A percentile compares a stretch with the other conserved stretches of the same genome.
These are phyloP conservation scores for Neosilurus mollespiculum DNA, from an alignment of 2,797 vertebrate species.

Conservation along the genomic window DNA sequence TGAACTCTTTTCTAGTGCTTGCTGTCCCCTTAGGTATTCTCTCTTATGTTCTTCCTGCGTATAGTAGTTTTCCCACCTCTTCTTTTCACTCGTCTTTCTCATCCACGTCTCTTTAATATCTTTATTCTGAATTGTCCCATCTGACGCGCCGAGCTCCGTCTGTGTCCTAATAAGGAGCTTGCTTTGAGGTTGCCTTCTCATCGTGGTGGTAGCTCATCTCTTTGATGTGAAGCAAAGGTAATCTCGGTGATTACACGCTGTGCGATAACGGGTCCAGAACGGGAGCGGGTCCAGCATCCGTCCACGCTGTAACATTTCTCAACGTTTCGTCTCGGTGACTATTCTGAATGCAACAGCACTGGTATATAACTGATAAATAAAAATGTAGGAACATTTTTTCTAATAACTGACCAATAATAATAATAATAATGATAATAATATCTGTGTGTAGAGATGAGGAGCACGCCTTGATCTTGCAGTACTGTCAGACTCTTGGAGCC, in stretches of 20 bases:
- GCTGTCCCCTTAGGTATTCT: not conserved
- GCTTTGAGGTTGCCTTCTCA: conserved; percentile 14
- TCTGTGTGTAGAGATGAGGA: conserved; percentile 85
- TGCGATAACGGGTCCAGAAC: conserved; percentile 15
- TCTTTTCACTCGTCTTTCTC: conserved; percentile 6
- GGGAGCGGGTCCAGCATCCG: not conserved
- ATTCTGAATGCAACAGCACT: too few species aligned
- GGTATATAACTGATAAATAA: too few species aligned
- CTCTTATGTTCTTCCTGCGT: conserved; percentile 20
- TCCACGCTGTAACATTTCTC: not conserved
- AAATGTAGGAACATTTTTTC: too few species aligned
- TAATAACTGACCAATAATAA: too few species aligned
- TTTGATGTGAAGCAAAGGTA: conserved; percentile 42
- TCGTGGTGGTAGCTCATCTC: conserved; percentile 23
- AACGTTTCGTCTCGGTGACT: too few species aligned
- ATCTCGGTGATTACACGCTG: conserved; percentile 43
- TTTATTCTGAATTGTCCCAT: not conserved
- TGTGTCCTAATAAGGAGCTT: conserved; percentile 15
- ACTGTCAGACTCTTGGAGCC: conserved; percentile 92
- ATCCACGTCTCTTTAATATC: not conserved
- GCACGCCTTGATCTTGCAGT: conserved; percentile 93
- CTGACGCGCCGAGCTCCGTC: not conserved
- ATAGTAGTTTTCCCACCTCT: not conserved
- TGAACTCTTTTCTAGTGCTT: conserved; percentile 13
- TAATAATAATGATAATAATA: not conserved